Conservation (phyloP, 2,113 vertebrate species). For the Macaca fascicularis region T2T-MFA8v1.1 NC_088385.1:105899001-105899500, state of each 20-base stretch:
- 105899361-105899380: background rate
- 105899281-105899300: background rate
- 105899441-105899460: background rate
- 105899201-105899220: background rate
- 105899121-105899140: background rate
- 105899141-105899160: background rate
- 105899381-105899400: background rate
- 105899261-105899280: background rate
- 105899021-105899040: background rate
- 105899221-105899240: background rate
- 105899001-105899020: background rate
- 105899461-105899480: background rate
- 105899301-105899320: conserved; percentile 14
- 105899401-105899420: background rate
- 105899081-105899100: background rate
- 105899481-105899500: background rate
- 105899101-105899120: background rate
- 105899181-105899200: background rate
- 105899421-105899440: conserved; percentile 46
- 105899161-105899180: background rate
- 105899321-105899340: conserved; percentile 6
- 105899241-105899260: background rate
- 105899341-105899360: background rate
- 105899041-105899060: background rate
- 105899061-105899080: background rate